A percentile compares a stretch with the other conserved stretches of the same genome.
phyloP scores from a whole-genome alignment of 2,113 vertebrate species.

The Lethenteron camtschaticum region DNA sequence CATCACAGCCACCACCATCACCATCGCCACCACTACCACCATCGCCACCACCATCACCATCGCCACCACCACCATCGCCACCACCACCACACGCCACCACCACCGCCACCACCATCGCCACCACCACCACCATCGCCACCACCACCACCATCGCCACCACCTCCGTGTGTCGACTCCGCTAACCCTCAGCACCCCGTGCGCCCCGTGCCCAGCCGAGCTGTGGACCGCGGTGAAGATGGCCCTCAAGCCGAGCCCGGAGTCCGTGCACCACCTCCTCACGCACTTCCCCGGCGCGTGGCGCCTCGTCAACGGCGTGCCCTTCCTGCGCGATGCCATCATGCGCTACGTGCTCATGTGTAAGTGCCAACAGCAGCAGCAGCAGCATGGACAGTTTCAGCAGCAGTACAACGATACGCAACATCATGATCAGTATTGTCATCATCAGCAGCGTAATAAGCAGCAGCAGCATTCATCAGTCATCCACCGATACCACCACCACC shows the following conservation, averaged over 20 bases:
- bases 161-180: no score
- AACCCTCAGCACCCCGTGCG: no score
- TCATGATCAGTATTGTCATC: not conserved
- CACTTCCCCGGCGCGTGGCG: conserved; percentile 71
- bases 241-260: conserved; percentile 57
- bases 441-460: not conserved
- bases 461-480: not conserved
- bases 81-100: no score
- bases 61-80: no score
- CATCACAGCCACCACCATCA: no score
- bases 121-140: no score
- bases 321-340: conserved; percentile 56
- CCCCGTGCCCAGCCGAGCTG: conserved; percentile 42
- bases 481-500: conserved; percentile 5
- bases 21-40: no score
- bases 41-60: no score
- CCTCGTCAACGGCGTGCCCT: conserved; percentile 68
- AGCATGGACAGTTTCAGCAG: not conserved
- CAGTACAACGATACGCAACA: not conserved
- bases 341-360: conserved; percentile 76
- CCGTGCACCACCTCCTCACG: conserved; percentile 72
- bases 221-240: conserved; percentile 44
- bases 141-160: no score
- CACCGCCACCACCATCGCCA: no score
- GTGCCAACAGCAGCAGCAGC: conserved; percentile 17